These are phyloP conservation scores for Lithophane semibrunnea DNA, from an alignment of 2,888 invertebrate species.

Conservation along the genomic window DNA sequence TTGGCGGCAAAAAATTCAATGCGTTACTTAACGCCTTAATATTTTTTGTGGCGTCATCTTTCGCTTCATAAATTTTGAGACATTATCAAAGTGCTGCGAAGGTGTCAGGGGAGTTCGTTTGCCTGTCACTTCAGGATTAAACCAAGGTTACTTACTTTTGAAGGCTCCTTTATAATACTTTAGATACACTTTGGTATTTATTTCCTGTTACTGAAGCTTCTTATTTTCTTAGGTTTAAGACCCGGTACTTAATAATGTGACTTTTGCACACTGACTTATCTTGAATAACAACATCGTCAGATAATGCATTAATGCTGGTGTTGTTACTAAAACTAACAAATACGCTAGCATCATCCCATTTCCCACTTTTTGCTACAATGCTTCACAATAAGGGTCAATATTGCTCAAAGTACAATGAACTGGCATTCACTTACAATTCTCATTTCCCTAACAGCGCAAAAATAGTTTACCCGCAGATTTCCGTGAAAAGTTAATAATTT, in stretches of 20 bases:
- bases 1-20: constrained; percentile 50
- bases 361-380: background rate
- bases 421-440: constrained; percentile 3
- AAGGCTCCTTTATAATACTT: background rate
- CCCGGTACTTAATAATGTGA: background rate
- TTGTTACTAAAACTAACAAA: background rate
- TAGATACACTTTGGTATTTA: background rate
- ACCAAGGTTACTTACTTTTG: constrained; percentile 16
- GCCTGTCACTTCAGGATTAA: constrained; percentile 18
- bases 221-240: background rate
- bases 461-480: constrained; percentile 44
- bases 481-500: constrained; percentile 51
- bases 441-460: constrained; percentile 43
- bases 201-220: background rate
- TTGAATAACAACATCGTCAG: background rate
- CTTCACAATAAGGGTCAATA: constrained; percentile 5
- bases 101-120: constrained; percentile 34
- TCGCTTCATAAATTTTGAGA: constrained; percentile 51
- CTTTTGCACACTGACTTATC: background rate
- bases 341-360: background rate
- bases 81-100: constrained; percentile 39
- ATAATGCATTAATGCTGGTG: background rate
- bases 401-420: background rate
- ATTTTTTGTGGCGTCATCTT: constrained; percentile 56
- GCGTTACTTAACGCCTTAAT: constrained; percentile 39